phyloP scores from a whole-genome alignment of 2,113 vertebrate species.

The Rhombomys opimus region DNA sequence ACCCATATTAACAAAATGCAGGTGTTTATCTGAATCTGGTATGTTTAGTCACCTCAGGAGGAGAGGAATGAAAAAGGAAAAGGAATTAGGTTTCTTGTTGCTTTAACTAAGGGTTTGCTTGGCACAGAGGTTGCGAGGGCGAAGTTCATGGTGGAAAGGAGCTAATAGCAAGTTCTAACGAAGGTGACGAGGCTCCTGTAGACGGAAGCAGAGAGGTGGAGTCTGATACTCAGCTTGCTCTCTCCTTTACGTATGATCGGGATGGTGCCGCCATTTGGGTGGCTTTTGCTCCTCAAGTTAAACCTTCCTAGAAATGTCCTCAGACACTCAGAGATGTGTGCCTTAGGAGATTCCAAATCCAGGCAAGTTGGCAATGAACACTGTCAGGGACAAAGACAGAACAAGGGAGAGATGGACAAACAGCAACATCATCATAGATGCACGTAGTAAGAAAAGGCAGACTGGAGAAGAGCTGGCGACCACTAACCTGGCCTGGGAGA shows the following conservation, averaged over 20 bases:
- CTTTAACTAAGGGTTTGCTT: not conserved
- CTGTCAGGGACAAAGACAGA: not conserved
- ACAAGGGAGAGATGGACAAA: not conserved
- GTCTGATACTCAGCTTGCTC: not conserved
- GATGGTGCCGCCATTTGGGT: not conserved
- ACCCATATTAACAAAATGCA: no score
- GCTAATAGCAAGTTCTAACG: not conserved
- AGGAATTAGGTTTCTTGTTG: not conserved
- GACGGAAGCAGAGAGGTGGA: not conserved
- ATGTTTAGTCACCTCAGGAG: not conserved
- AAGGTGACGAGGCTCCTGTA: not conserved
- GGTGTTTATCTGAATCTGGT: not conserved
- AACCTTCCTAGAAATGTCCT: not conserved
- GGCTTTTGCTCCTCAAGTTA: not conserved
- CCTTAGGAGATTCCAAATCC: not conserved
- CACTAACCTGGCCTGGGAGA: not conserved
- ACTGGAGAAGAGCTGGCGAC: not conserved
- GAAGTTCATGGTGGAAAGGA: not conserved
- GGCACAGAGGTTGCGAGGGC: no score
- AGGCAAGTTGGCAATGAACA: not conserved
- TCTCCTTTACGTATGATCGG: not conserved
- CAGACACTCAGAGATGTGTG: not conserved
- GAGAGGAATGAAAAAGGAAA: not conserved
- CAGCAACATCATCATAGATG: no score
- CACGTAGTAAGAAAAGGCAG: not conserved